Conservation (phyloP, 2,888 invertebrate genomes). For the Leptopterna dolabrata region DNA sequence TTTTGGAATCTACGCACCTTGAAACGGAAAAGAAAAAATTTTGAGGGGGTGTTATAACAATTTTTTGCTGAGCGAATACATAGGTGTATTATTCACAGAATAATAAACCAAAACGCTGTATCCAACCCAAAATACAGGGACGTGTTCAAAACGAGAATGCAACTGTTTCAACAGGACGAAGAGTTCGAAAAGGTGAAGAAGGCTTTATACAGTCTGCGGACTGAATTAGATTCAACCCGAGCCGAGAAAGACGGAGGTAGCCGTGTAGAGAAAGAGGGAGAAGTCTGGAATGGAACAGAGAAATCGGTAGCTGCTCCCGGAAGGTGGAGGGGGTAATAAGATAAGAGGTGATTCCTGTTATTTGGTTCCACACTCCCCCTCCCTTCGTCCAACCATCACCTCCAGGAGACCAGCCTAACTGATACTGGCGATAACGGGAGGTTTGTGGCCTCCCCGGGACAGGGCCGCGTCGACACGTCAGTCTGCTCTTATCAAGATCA, state of each 20-base stretch:
- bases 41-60: too few species aligned
- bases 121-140: too few species aligned
- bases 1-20: too few species aligned
- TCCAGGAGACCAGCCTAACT: background rate
- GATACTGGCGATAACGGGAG: constrained; percentile 29
- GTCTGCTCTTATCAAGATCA: constrained; percentile 13
- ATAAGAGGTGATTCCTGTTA: constrained; percentile 41
- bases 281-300: background rate
- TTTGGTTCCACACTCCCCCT: constrained; percentile 19
- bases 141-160: too few species aligned
- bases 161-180: background rate
- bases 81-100: too few species aligned
- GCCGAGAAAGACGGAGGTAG: background rate
- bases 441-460: constrained; percentile 20
- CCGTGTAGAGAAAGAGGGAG: background rate
- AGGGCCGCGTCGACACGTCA: constrained; percentile 26
- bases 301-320: background rate
- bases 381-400: background rate
- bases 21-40: too few species aligned
- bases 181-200: background rate
- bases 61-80: too few species aligned
- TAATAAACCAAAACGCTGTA: too few species aligned
- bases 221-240: background rate
- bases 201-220: background rate
- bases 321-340: constrained; percentile 21